Evolutionary conservation across 2,888 invertebrate species (phyloP).

Genomic region (Cantharis nigra): DNA sequence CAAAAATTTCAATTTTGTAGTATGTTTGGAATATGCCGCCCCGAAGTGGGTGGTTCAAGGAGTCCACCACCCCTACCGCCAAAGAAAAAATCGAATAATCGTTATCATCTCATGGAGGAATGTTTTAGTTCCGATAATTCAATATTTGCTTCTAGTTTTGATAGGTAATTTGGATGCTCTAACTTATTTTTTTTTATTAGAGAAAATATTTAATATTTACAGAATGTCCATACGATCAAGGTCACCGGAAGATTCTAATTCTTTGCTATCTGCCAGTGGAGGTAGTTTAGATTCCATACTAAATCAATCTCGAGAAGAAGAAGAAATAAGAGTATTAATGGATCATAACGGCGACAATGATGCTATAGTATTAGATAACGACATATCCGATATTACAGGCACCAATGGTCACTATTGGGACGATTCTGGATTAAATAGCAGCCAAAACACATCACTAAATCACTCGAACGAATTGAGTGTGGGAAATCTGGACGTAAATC

Average conservation of each 20-base stretch:
- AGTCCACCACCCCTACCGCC: conserved; percentile 82
- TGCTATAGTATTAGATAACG: conserved; percentile 45
- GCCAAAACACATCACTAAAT: conserved; percentile 45
- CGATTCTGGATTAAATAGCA: conserved; percentile 42
- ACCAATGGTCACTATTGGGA: conserved; percentile 50
- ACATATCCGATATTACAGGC: conserved; percentile 48
- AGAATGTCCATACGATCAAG: conserved; percentile 77
- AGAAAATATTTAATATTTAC: conserved; percentile 30
- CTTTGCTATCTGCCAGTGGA: conserved; percentile 69
- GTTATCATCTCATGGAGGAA: conserved; percentile 57
- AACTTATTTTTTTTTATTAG: background rate
- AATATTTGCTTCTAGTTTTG: conserved; percentile 68
- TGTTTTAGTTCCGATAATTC: conserved; percentile 61
- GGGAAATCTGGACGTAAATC: conserved; percentile 46
- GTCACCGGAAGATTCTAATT: conserved; percentile 72
- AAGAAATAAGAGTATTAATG: conserved; percentile 70
- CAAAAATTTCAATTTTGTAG: background rate
- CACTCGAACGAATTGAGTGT: conserved; percentile 42
- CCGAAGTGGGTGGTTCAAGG: conserved; percentile 58
- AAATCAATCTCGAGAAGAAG: conserved; percentile 84
- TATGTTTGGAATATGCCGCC: conserved; percentile 40
- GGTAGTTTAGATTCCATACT: conserved; percentile 87
- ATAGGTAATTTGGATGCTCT: conserved; percentile 53
- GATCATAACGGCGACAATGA: conserved; percentile 48
- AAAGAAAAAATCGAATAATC: conserved; percentile 66